Percentiles rank a stretch among this genome's conserved stretches.
Conservation (phyloP, 2,888 invertebrate genomes). For the Trissoscelio sp. region DNA sequence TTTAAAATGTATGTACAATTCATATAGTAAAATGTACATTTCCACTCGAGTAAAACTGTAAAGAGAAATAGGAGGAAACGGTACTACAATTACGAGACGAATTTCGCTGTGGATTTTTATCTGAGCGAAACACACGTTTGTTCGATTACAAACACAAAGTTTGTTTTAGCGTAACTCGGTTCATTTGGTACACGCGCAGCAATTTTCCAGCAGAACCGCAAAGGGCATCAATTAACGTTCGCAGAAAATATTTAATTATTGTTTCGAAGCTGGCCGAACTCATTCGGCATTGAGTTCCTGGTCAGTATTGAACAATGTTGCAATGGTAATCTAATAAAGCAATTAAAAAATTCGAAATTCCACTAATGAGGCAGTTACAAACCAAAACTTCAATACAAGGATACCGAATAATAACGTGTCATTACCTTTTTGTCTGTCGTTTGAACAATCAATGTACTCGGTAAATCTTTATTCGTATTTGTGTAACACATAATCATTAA, state of each 20-base stretch:
- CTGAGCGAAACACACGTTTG: conserved; percentile 59
- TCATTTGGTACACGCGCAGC: conserved; percentile 60
- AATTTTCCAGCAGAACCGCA: conserved; percentile 63
- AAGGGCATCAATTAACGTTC: conserved; percentile 66
- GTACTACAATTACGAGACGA: conserved; percentile 47
- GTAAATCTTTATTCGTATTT: conserved; percentile 28
- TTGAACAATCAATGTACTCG: conserved; percentile 17
- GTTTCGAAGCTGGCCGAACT: conserved; percentile 37
- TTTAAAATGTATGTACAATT: conserved; percentile 22
- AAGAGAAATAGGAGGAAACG: conserved; percentile 40
- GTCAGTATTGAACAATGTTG: conserved; percentile 24
- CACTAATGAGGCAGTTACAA: conserved; percentile 32
- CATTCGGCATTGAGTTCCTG: conserved; percentile 31
- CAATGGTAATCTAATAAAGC: conserved; percentile 35
- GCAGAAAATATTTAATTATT: conserved; percentile 63
- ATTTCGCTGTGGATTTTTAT: conserved; percentile 58
- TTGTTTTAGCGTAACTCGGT: conserved; percentile 64
- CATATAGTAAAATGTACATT: conserved; percentile 37
- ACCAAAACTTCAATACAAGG: conserved; percentile 23
- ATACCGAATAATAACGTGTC: conserved; percentile 24
- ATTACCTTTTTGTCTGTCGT: conserved; percentile 35
- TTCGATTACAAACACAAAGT: conserved; percentile 65
- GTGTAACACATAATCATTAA: conserved; percentile 13
- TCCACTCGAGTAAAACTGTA: conserved; percentile 34
- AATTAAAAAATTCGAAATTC: conserved; percentile 24